These are phyloP conservation scores for Flexamia atlantica DNA, from an alignment of 2,888 invertebrate genomes.

Conservation along the genomic window DNA sequence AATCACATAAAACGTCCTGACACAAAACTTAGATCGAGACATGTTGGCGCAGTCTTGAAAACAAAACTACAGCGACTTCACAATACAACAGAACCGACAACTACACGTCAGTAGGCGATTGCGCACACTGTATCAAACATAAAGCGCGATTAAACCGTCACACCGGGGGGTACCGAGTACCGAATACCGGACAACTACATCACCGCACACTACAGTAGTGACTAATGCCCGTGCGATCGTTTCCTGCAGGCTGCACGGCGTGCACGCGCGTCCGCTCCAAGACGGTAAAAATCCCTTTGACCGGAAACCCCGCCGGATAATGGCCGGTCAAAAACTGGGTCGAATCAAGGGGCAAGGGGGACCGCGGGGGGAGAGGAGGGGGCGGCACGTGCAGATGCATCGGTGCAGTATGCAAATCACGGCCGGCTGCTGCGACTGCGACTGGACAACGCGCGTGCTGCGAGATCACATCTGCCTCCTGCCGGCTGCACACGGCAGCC, in stretches of 20 bases:
- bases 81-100: no score
- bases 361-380: not conserved
- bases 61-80: no score
- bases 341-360: not conserved
- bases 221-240: not conserved
- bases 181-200: not conserved
- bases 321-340: conserved; percentile 28
- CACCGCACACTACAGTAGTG: no score
- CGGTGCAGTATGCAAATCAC: conserved; percentile 25
- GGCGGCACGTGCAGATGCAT: conserved; percentile 23
- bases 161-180: no score
- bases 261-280: not conserved
- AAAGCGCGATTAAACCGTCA: not conserved
- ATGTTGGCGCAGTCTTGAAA: not conserved
- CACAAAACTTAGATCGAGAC: not conserved
- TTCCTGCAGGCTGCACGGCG: conserved; percentile 1
- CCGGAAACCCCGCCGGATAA: not conserved
- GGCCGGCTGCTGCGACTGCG: not conserved
- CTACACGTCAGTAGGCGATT: no score
- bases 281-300: conserved; percentile 34
- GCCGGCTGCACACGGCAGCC: not conserved
- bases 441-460: not conserved
- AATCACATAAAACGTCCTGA: not conserved
- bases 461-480: not conserved
- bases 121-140: no score